Evolutionary conservation across 2,888 invertebrate species (phyloP).

Genomic region (Orthonevra nobilis): DNA sequence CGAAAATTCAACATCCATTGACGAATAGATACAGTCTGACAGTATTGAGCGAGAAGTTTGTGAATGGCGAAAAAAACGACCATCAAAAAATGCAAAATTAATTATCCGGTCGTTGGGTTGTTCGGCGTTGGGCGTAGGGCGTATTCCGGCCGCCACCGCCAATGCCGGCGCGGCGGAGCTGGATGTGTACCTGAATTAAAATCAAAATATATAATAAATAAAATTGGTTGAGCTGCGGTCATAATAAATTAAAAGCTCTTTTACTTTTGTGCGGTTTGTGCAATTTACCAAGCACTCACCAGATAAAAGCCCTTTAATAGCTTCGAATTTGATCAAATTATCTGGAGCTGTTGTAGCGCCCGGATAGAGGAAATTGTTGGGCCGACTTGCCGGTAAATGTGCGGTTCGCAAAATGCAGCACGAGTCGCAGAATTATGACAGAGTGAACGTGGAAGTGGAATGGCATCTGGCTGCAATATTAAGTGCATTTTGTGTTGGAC

Average conservation of each 20-base stretch:
- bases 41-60: not conserved
- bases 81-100: constrained; percentile 47
- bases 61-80: not conserved
- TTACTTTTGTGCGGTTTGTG: constrained; percentile 70
- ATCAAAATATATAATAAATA: constrained; percentile 69
- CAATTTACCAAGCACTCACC: constrained; percentile 70
- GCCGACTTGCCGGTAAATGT: constrained; percentile 21
- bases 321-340: constrained; percentile 68
- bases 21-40: constrained; percentile 1
- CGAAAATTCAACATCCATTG: constrained; percentile 50
- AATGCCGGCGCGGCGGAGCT: not conserved
- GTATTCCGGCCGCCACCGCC: not conserved
- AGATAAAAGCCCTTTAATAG: constrained; percentile 70
- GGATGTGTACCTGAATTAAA: constrained; percentile 56
- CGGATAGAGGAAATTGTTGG: constrained; percentile 13
- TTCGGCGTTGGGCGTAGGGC: too few relatives aligned
- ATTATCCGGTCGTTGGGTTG: constrained; percentile 58
- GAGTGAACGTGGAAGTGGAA: not conserved
- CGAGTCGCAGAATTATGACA: constrained; percentile 50
- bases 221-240: constrained; percentile 69
- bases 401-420: constrained; percentile 55
- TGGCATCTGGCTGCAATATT: too few relatives aligned
- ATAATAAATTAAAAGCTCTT: constrained; percentile 71
- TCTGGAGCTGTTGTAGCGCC: constrained; percentile 35
- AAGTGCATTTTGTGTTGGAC: too few relatives aligned